Conservation (phyloP, 2,113 vertebrate genomes). For the Corydoras sp. region DNA sequence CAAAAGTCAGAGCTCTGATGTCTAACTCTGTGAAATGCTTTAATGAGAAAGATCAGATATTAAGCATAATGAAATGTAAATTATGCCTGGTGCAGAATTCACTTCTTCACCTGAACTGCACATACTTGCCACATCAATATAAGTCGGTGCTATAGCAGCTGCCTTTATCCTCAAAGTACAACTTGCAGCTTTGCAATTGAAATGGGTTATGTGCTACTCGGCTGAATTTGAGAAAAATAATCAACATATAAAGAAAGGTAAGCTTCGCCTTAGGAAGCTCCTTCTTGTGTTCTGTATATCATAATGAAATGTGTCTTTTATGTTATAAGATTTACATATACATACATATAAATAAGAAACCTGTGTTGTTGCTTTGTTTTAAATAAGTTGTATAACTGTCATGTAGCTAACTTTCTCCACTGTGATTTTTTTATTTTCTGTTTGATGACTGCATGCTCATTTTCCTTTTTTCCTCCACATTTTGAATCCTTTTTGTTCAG, state of each 20-base stretch:
- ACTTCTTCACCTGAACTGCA: slow-evolving; percentile 29
- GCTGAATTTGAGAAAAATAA: slow-evolving; percentile 19
- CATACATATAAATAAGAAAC: background rate
- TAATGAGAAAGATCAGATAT: slow-evolving; percentile 41
- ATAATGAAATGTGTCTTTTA: background rate
- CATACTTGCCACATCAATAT: background rate
- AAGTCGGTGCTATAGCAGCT: background rate
- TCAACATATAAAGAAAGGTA: slow-evolving; percentile 22
- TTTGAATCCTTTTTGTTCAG: too few relatives aligned
- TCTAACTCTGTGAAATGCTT: slow-evolving; percentile 31
- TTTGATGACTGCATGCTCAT: too few relatives aligned
- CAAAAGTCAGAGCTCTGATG: slow-evolving; percentile 43
- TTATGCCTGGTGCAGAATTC: slow-evolving; percentile 13
- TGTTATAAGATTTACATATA: background rate
- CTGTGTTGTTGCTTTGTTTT: too few relatives aligned
- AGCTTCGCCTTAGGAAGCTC: slow-evolving; percentile 7
- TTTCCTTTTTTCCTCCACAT: too few relatives aligned
- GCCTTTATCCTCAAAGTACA: background rate
- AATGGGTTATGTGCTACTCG: background rate
- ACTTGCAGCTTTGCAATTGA: background rate
- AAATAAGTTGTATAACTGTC: too few relatives aligned
- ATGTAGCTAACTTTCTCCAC: too few relatives aligned
- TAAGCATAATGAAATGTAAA: slow-evolving; percentile 43
- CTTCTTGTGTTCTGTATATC: background rate
- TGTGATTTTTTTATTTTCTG: too few relatives aligned